Evolutionary conservation across 2,797 vertebrate genomes (phyloP).

Genomic region (Geotrypetes seraphini): DNA sequence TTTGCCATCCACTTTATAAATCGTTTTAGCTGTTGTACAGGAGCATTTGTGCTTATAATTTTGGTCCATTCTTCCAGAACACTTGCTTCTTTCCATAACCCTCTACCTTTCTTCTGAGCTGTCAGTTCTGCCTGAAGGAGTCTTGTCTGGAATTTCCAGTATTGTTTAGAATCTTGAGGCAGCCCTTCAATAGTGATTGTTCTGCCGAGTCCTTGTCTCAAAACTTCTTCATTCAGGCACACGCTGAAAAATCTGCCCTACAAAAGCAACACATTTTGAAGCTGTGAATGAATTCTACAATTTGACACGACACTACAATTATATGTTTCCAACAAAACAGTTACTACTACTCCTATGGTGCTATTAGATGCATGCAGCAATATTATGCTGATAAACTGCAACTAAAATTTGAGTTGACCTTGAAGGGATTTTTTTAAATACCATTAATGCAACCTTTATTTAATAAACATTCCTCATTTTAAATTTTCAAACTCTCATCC

Average conservation of each 20-base stretch:
- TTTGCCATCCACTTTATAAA: conserved; percentile 23
- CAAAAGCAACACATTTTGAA: conserved; percentile 2
- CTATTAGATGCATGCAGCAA: too few relatives aligned
- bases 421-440: too few relatives aligned
- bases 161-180: conserved; percentile 52
- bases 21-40: conserved; percentile 32
- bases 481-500: too few relatives aligned
- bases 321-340: too few relatives aligned
- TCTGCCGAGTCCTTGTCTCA: conserved; percentile 75
- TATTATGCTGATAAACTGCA: too few relatives aligned
- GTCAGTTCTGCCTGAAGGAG: conserved; percentile 77
- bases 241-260: conserved; percentile 60
- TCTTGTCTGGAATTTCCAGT: conserved; percentile 73
- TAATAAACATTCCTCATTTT: too few relatives aligned
- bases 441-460: too few relatives aligned
- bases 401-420: too few relatives aligned
- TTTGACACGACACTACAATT: too few relatives aligned
- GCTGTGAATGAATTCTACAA: too few relatives aligned
- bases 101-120: conserved; percentile 71
- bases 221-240: conserved; percentile 76
- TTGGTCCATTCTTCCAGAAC: conserved; percentile 47
- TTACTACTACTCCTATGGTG: too few relatives aligned
- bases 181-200: conserved; percentile 59
- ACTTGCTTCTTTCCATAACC: conserved; percentile 76
- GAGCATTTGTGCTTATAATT: conserved; percentile 14